These are phyloP conservation scores for Varecia variegata DNA, from an alignment of 2,797 vertebrate species.

Conservation along the genomic window DNA sequence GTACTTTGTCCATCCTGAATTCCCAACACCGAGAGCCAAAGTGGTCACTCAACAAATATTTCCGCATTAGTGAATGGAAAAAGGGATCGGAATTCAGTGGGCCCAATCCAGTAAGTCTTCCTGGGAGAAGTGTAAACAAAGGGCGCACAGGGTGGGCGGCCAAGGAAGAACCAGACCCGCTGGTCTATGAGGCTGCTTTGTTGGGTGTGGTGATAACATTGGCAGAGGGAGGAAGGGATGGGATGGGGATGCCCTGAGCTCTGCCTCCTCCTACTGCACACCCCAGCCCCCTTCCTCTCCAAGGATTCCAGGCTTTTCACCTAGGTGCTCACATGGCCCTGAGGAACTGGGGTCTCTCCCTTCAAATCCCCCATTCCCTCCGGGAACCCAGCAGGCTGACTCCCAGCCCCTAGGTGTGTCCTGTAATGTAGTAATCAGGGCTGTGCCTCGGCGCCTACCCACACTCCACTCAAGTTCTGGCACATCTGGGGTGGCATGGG, in stretches of 20 bases:
- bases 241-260: not conserved
- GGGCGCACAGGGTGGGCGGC: not conserved
- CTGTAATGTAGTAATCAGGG: slow-evolving; percentile 57
- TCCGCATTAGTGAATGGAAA: not conserved
- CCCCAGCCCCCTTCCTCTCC: not conserved
- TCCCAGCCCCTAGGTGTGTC: not conserved
- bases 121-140: slow-evolving; percentile 7
- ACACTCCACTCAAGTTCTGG: slow-evolving; percentile 66
- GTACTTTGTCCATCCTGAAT: not conserved
- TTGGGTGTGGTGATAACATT: not conserved
- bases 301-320: not conserved
- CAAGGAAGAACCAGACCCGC: not conserved
- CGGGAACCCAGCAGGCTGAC: not conserved
- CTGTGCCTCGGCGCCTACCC: slow-evolving; percentile 33
- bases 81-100: not conserved
- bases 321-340: not conserved
- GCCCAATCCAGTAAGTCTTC: slow-evolving; percentile 30
- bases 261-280: too few species aligned
- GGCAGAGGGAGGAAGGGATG: not conserved
- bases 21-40: not conserved
- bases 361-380: not conserved
- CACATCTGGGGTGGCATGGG: slow-evolving; percentile 46
- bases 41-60: not conserved
- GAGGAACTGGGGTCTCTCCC: not conserved
- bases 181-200: not conserved